Evolutionary conservation across 2,113 vertebrate species (phyloP), one percentile per base, ranked within the genome.

Genomic region (Azemiops feae): DNA sequence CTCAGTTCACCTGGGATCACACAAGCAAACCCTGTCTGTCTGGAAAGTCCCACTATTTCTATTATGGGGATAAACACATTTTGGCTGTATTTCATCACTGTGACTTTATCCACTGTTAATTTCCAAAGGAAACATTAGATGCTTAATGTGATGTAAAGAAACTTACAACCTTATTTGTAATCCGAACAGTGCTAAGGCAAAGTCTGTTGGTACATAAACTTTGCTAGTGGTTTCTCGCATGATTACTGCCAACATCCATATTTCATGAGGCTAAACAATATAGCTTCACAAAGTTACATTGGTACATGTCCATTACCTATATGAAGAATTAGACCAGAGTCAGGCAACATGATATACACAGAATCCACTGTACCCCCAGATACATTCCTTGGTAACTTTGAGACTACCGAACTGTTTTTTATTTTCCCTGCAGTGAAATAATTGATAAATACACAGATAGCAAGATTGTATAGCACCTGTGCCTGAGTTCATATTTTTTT

Each of bases 121-220:
- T 57, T 85, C 88, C 34, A 47, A 45, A 86, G 14, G 25, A 92
- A 91, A 85, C 55, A 2, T 57, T n/a, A 52, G 16, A 27, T 55
- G 85, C 90, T 93, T 45, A 89, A n/a, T 2, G 34, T 53, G 85
- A 58, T 85, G 92, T 7, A 39, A 18, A 74, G 47, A 81, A 81
- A 43, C 18, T 22, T 22, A 81, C 34, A 81, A 81, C 18, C 18
- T 81, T 81, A 39, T 39, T 81, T 81, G 74, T 81, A 81, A 81
- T 81, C 74, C 57, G 5, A 30, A 43, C 91, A 94, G 64, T 88
- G 30, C 53, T 93, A 87, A 87, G n/a, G 92, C 3, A 69, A 92
- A 94, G 93, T 90, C 7, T 0, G 12, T 30, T 10, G 6, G 90
- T 69, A 81, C 34, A 81, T 43, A 81, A 43, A 81, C 34, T 81